Conservation (phyloP, 2,888 invertebrate genomes). For the Balanococcus diminutus region DNA sequence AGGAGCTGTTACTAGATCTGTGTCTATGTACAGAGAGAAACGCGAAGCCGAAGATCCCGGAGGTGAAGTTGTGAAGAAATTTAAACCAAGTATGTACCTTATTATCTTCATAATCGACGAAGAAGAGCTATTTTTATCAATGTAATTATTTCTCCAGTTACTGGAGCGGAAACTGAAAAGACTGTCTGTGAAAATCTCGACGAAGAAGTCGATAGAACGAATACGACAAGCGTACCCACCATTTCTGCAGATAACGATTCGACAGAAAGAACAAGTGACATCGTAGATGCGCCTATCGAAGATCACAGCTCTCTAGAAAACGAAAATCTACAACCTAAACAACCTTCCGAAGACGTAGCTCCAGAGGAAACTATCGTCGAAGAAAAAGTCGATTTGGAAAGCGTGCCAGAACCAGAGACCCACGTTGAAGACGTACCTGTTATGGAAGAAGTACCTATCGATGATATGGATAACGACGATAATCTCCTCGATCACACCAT, state of each 20-base stretch:
- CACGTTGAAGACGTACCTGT: background rate
- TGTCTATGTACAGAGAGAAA: constrained; percentile 64
- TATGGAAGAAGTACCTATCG: background rate
- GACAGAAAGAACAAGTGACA: background rate
- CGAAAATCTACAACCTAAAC: background rate
- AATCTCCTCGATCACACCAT: background rate
- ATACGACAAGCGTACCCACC: background rate
- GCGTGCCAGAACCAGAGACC: background rate
- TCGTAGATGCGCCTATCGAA: background rate
- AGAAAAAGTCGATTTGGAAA: background rate
- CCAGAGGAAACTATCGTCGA: background rate
- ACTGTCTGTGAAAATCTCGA: background rate
- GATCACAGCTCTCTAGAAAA: background rate
- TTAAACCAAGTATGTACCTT: constrained; percentile 29
- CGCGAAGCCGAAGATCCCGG: constrained; percentile 57
- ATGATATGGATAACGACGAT: background rate
- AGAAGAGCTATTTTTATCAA: background rate
- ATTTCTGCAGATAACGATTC: background rate
- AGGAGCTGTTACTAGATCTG: constrained; percentile 72
- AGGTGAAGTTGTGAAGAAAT: constrained; percentile 30
- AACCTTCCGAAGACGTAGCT: background rate
- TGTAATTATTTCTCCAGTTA: background rate
- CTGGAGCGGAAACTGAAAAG: background rate
- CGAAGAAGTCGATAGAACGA: background rate
- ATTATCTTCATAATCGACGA: background rate